Evolutionary conservation across 2,888 invertebrate species (phyloP), one percentile per base, ranked within the genome.

Genomic region (Hipparchia semele): DNA sequence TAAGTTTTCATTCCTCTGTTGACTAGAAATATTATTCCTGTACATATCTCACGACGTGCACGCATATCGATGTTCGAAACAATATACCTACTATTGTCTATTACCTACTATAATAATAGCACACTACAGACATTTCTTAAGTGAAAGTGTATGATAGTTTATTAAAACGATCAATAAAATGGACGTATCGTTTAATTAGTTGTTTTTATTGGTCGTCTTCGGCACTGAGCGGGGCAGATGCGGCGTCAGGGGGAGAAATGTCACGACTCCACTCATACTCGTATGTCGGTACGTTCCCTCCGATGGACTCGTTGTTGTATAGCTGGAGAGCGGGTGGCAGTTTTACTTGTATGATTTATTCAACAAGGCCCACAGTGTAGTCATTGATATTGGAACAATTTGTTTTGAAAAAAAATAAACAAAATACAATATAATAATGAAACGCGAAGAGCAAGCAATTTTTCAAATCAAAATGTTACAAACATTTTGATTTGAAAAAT

Each of bases 181-280:
- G 58, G 69, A 67, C 69, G 72, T 76, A 77, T 78, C 72, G 75
- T 74, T 78, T 83, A 81, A 82, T 82, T 82, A 80, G 77, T 78
- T 79, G 78, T 82, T 85, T 82, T 86, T 84, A 83, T 85, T 82
- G 79, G 81, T 80, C 80, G 78, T 78, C 76, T 80, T 79, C 77
- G 78, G 79, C 81, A 85, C 86, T 82, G 82, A 83, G 78, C 70
- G 78, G 81, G 80, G 86, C 89, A 88, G 89, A 85, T 78, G 77
- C 70, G 90, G 80, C 81, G 75, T 83, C 82, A 84, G 33, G 86
- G 90, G 87, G 86, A 84, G 83, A 86, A 84, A 88, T 88, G 87
- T 88, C 90, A 87, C 81, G 81, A 79, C 79, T 82, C 79, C 80
- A 83, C 79, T 85, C 75, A 60, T 73, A 72, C 79, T 85, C 75